Base-by-base conservation (phyloP, 1,140 invertebrate genomes). In the Pseudobourletiella spinata region DNA sequence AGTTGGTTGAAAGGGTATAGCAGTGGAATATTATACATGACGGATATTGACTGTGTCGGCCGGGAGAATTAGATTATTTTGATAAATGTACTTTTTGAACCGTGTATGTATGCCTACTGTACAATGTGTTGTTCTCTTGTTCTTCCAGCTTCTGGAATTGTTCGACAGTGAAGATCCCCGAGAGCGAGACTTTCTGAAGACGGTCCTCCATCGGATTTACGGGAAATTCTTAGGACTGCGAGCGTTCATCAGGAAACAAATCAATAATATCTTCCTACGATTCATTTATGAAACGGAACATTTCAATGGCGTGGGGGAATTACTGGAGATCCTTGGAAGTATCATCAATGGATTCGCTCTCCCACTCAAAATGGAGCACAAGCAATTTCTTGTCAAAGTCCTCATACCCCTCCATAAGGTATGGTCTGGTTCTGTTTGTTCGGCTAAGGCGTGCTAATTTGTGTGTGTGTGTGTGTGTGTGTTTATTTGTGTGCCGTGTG, bases 261-360 rank as follows among this genome's bases (percentile, higher is more conserved):
- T 99, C 74, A 99, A 98, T 79, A 98, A 98, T 81, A 98, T 99
- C 79, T 99, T 95, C 77, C 81, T 87, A 72, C 85, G 93, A 82
- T 99, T 99, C 82, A 94, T 99, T 71, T 99, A 99, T 80, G 96
- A 99, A 83, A 99, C 95, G 68, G 96, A 99, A 82, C 94, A 96
- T 77, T 98, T 98, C 77, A 99, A 99, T 79, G 96, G 96, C 67
- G 92, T 99, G 65, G 95, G 92, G 65, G 96, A 99, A 79, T 81
- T 99, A 72, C 81, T 99, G 72, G 96, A 99, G 84, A 99, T 99
- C 77, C 82, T 99, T 77, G 96, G 96, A 79, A 79, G 91, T 79
- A 98, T 98, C 79, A 98, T 98, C 75, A 98, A 98, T 79, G 95
- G 95, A 64, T 98, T 98, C 81, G 95, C 95, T 72, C 82, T 98